A percentile compares a stretch with the other conserved stretches of the same genome.
These are phyloP conservation scores for Athrips mouffetella DNA, from an alignment of 2,888 invertebrate genomes.

Conservation along the genomic window DNA sequence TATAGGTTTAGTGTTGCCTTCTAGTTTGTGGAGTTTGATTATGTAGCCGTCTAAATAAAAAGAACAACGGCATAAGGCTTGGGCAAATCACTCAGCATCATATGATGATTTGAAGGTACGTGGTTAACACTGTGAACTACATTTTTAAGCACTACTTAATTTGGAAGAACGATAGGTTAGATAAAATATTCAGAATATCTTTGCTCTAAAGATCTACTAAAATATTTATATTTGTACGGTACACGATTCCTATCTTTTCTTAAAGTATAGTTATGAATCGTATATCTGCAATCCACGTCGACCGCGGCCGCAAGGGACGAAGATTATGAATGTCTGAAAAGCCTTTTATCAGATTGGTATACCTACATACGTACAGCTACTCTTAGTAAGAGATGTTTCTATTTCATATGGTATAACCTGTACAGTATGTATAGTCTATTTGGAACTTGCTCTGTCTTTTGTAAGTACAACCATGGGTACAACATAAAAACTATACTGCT, in stretches of 20 bases:
- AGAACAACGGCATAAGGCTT: too few relatives aligned
- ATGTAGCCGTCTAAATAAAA: too few relatives aligned
- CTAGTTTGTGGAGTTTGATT: too few relatives aligned
- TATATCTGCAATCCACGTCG: conserved; percentile 14
- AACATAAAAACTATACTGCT: neutral
- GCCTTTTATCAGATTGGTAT: conserved; percentile 17
- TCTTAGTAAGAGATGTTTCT: neutral
- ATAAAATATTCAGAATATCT: too few relatives aligned
- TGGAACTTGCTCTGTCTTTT: too few relatives aligned
- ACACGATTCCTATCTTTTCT: neutral
- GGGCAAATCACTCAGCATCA: too few relatives aligned
- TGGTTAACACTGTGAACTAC: too few relatives aligned
- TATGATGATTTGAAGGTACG: too few relatives aligned
- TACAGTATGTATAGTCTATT: neutral
- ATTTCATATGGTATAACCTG: neutral
- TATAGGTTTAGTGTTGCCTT: too few relatives aligned
- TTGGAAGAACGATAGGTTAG: too few relatives aligned
- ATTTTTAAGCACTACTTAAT: too few relatives aligned
- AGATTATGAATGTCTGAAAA: conserved; percentile 20
- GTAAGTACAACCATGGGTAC: neutral
- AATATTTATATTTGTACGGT: neutral
- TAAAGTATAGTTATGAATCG: conserved; percentile 16
- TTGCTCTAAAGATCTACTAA: too few relatives aligned
- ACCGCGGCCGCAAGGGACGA: conserved; percentile 11
- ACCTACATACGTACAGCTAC: neutral